Evolutionary conservation across 2,113 vertebrate species (phyloP), one percentile per base, ranked within the genome.

Genomic region (Loxodonta africana): DNA sequence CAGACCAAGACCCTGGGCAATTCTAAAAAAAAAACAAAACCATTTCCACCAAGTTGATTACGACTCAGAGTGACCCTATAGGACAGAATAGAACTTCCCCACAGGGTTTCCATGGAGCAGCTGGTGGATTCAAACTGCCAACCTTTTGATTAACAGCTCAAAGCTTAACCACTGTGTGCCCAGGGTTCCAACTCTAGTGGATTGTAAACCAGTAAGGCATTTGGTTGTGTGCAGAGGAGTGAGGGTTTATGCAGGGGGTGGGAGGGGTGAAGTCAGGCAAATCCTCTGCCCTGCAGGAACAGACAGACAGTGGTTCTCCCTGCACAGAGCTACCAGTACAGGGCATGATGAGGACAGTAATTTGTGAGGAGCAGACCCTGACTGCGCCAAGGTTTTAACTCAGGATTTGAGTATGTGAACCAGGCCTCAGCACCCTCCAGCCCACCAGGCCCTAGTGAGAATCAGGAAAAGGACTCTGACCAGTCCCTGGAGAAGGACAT

Each of bases 401-500:
- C 17, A 0, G 33, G 33, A 62, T 0, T 17, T 3, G 2, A n/a
- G 0, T 2, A 25, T 17, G 25, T 0, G 33, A 62, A 28, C 48
- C 51, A n/a, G 73, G 20, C 53, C 21, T 23, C 1, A 0, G 30
- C 57, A 28, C 25, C 15, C 0, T 0, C 25, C 88, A 7, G 25
- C 48, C 67, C 25, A 1, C 9, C 14, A n/a, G 0, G 20, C 48
- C 8, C 41, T 23, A 23, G 69, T 33, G 41, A 8, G 4, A 26
- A 18, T 33, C 20, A 33, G n/a, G 37, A 17, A 30, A 82, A 71
- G 41, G 53, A 57, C 53, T 57, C 53, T 57, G 15, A 57, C 53
- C 15, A 17, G 53, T 57, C 53, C 53, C 53, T 57, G 53, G 53
- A 57, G 53, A 57, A 57, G 53, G 53, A 57, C 53, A 12, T 12